These are phyloP conservation scores for Lepus townsendii DNA, from an alignment of 2,797 vertebrate species.

Conservation along the genomic window DNA sequence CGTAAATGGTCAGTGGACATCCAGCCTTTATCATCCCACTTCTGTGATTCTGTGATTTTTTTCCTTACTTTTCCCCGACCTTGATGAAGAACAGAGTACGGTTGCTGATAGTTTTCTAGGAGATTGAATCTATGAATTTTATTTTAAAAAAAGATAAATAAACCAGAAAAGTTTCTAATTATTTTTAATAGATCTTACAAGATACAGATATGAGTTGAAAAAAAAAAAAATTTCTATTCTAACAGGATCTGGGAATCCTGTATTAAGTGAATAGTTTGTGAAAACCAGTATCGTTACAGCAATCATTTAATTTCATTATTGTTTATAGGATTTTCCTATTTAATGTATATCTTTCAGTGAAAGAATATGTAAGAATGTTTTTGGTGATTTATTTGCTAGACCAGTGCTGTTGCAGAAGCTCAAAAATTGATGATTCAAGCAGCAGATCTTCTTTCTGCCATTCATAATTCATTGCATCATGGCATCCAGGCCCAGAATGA, in stretches of 20 bases:
- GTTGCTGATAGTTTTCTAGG: neutral
- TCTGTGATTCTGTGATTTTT: neutral
- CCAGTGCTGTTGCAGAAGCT: conserved; percentile 96
- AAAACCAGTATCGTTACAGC: conserved; percentile 69
- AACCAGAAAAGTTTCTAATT: conserved; percentile 40
- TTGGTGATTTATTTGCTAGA: conserved; percentile 90
- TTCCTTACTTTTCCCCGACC: neutral
- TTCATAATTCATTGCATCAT: conserved; percentile 96
- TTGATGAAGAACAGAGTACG: conserved; percentile 11
- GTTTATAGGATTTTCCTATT: conserved; percentile 82
- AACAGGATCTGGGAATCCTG: conserved; percentile 63
- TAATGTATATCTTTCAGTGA: conserved; percentile 81
- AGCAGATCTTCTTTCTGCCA: conserved; percentile 95
- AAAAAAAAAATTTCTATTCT: conserved; percentile 52
- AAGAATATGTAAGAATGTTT: conserved; percentile 84
- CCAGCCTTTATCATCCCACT: neutral
- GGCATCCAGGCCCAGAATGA: conserved; percentile 99
- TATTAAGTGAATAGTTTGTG: conserved; percentile 71
- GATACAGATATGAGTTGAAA: neutral
- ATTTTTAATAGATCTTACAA: conserved; percentile 16
- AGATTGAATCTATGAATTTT: conserved; percentile 11
- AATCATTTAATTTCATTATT: conserved; percentile 74
- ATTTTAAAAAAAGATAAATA: conserved; percentile 47
- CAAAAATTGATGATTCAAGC: conserved; percentile 98
- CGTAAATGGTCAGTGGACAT: neutral